Evolutionary conservation across 2,113 vertebrate genomes (phyloP), one percentile per base, ranked within the genome.

Genomic region (Isurus oxyrinchus): DNA sequence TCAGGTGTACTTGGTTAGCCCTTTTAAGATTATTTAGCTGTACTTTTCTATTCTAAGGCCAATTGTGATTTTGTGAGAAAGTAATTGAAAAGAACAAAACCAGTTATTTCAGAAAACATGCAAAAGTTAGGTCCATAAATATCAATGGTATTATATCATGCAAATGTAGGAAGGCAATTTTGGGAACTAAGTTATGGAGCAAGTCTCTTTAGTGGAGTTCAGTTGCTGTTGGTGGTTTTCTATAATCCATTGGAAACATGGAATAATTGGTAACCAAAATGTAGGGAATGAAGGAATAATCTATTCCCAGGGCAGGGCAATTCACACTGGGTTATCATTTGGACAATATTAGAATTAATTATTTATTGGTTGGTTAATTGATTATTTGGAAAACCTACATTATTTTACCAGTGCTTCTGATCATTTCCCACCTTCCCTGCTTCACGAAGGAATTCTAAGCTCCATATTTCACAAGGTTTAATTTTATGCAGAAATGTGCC

Each of bases 301-400:
- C 44, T 72, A 72, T 44, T 67, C 40, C 8, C 25, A 72, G 11
- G 25, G 3, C 27, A 95, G 25, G 23, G 0, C 11, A 95, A 40
- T 57, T 19, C 31, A 40, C 59, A 63, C 13, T 21, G 16, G 14
- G 66, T 94, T 66, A 94, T 16, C 16, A 94, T 44, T 44, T 63
- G 21, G 61, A 66, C 91, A 61, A 63, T 63, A 66, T 44, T 61
- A 94, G 88, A 91, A 55, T 91, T 59, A 91, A 91, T 91, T 91
- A 59, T 59, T 91, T 27, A 16, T 91, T 49, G 44, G 44, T 49
- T 49, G 44, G 44, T 49, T 49, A 49, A 49, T 49, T 91, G 27
- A 57, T 59, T 35, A 91, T n/a, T 91, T 91, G 55, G 25, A 91
- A 91, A 91, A 19, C 66, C n/a, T 44, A 2, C 19, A 94, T 40